phyloP scores from a whole-genome alignment of 2,113 vertebrate species.

The Cephalopterus ornatus region DNA sequence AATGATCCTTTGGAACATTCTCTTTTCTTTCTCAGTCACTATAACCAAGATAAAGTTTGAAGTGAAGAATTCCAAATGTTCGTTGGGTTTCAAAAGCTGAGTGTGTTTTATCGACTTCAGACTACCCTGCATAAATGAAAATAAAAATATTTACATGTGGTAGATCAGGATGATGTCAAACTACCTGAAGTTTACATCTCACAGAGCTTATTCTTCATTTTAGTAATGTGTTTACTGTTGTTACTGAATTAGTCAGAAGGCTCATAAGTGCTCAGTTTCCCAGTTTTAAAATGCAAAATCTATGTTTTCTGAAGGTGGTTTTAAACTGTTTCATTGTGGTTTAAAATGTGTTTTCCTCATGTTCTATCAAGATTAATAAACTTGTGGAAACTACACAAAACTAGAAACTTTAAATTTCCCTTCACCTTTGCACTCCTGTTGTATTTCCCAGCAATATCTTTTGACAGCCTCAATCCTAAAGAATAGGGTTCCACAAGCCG shows the following conservation, averaged over 20 bases:
- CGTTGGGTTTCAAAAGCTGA: not conserved
- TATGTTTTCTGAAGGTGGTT: not conserved
- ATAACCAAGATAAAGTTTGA: not conserved
- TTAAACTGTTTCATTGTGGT: not conserved
- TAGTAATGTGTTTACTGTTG: not conserved
- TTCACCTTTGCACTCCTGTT: not conserved
- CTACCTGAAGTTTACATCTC: not conserved
- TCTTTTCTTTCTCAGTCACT: not conserved
- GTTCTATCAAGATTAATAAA: not conserved
- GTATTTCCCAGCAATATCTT: not conserved
- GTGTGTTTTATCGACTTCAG: not conserved
- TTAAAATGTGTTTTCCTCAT: not conserved
- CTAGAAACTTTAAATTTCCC: not conserved
- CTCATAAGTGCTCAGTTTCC: not conserved
- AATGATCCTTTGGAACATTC: not conserved
- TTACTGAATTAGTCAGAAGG: not conserved
- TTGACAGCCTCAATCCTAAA: not conserved
- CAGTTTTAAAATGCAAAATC: not conserved
- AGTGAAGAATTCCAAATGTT: not conserved
- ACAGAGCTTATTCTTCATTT: not conserved
- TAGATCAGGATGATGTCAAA: not conserved
- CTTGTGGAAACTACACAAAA: not conserved
- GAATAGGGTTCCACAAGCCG: not conserved
- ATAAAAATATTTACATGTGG: not conserved
- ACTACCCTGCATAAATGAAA: not conserved